Evolutionary conservation across 2,888 invertebrate species (phyloP), one percentile per base, ranked within the genome.

Genomic region (Mystacides longicornis): DNA sequence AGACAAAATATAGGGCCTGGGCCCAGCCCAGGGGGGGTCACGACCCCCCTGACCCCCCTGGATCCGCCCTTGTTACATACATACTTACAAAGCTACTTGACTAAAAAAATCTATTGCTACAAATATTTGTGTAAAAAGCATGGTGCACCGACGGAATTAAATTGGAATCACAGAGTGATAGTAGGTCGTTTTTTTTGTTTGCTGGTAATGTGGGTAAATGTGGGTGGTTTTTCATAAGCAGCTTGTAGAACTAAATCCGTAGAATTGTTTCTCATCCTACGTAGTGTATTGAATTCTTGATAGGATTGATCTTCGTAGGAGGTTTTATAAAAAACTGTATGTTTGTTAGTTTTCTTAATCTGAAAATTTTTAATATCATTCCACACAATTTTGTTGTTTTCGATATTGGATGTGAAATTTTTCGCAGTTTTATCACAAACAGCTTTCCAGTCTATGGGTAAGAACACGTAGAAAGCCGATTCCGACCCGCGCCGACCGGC

Each of bases 311-410:
- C 47, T 22, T 47, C 47, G 3, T 47, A 47, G 47, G 47, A 47
- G 22, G 47, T 47, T 47, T 47, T 47, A 47, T 47, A 47, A 47
- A 47, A 47, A 47, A 47, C 20, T 20, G 14, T 50, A 31, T 31
- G 7, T 31, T 31, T 31, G 14, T 31, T 14, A 31, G 31, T 31
- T 31, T 31, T 31, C 31, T 14, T 31, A 31, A 31, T 14, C 31
- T 9, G 7, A 31, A 31, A 31, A 31, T 7, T 31, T 31, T 31
- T 31, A 31, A 31, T 31, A 14, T 31, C 31, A 9, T 31, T 31
- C 31, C 31, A 31, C 31, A 31, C 31, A 31, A 31, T 31, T 31
- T 31, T 14, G 33, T 27, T 21, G n/a, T 50, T 27, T 31, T 23
- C 23, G 2, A 49, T 49, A 27, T 49, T 45, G 45, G 45, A 45